Conservation (phyloP, 2,888 invertebrate genomes). For the Spilosoma lubricipeda region DNA sequence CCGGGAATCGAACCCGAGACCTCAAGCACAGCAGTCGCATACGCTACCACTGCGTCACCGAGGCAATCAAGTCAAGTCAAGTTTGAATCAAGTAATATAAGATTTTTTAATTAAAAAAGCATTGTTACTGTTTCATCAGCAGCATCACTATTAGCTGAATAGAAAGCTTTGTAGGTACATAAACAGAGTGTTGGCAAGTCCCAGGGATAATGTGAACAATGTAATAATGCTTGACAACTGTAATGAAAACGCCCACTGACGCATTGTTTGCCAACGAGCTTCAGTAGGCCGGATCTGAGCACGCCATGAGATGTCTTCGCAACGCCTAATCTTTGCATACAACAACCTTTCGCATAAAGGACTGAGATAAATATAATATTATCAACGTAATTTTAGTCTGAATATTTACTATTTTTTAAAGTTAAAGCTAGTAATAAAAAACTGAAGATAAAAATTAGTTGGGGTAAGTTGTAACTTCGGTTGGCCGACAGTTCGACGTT, state of each 20-base stretch:
- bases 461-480: conserved; percentile 61
- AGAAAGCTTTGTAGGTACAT: conserved; percentile 34
- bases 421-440: conserved; percentile 9
- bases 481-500: conserved; percentile 54
- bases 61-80: too few relatives aligned
- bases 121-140: neutral
- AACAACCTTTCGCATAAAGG: conserved; percentile 39
- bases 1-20: too few relatives aligned
- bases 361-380: conserved; percentile 34
- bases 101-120: neutral
- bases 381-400: conserved; percentile 29
- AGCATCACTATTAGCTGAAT: conserved; percentile 41
- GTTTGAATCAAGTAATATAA: too few relatives aligned
- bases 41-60: too few relatives aligned
- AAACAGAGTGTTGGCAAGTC: conserved; percentile 47
- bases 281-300: conserved; percentile 31
- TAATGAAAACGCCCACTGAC: conserved; percentile 52
- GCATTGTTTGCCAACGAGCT: conserved; percentile 50
- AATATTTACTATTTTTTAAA: conserved; percentile 19
- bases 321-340: conserved; percentile 42
- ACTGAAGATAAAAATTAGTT: conserved; percentile 12
- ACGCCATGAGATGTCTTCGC: conserved; percentile 32
- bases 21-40: too few relatives aligned
- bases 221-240: conserved; percentile 52
- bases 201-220: conserved; percentile 54